Evolutionary conservation across 2,113 vertebrate species (phyloP), one percentile per base, ranked within the genome.

Genomic region (Phaethon lepturus): DNA sequence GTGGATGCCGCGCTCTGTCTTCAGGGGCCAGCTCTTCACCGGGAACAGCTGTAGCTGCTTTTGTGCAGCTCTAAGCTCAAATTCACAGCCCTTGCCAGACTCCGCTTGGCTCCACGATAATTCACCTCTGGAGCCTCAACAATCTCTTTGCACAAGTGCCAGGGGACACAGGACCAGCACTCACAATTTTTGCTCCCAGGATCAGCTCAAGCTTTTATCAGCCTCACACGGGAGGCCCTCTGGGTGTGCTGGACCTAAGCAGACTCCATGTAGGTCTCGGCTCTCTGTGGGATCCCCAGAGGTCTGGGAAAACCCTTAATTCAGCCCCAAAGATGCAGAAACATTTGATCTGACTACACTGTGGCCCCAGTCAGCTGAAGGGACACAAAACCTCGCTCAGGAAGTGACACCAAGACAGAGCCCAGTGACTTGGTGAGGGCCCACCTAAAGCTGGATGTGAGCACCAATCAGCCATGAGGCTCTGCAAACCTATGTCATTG

Each of bases 381-480:
- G 20, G 77, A 69, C 47, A 62, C 13, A 49, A 71, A 94, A 49
- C 40, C 44, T 3, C 3, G 2, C 40, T 96, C 18, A 26, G 35
- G 26, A 33, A 35, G 9, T 20, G 31, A 69, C 22, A 52, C 9
- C 24, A 63, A 76, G 67, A 69, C 35, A 64, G n/a, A 93, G 59
- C 12, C 13, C 53, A 55, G 13, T 0, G 0, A 40, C n/a, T 28
- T n/a, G 22, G 31, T 2, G 3, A 49, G 4, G 5, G 24, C 0
- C 0, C 24, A 47, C 2, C 4, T 59, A 50, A 63, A 64, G 25
- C 40, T n/a, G 25, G 7, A 8, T 35, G 12, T 31, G 28, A 79
- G 35, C 0, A 1, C 6, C 7, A 0, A 18, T 28, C 26, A 76
- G 62, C 18, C 20, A 72, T 0, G 0, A 31, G 15, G n/a, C 33